A percentile compares a stretch with the other conserved stretches of the same genome.
phyloP scores from a whole-genome alignment of 2,888 invertebrate genomes.

The Calephelis perditalis region DNA sequence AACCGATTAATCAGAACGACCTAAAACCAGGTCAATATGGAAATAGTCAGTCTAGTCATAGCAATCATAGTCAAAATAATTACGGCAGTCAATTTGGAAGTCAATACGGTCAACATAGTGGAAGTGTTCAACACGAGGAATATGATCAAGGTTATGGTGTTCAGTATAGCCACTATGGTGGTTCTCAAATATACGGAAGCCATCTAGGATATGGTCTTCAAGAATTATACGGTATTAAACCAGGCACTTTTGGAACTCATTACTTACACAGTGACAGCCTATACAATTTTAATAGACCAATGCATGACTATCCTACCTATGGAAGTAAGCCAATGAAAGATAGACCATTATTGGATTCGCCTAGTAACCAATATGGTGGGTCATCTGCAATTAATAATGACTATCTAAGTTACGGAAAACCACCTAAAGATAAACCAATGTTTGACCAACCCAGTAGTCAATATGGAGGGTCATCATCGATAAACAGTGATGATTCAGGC shows the following conservation, averaged over 20 bases:
- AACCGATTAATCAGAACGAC: constrained; percentile 8
- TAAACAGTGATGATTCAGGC: constrained; percentile 1
- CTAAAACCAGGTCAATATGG: constrained; percentile 17
- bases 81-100: constrained; percentile 18
- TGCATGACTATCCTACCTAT: constrained; percentile 20
- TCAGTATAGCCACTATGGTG: constrained; percentile 19
- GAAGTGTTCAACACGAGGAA: constrained; percentile 6
- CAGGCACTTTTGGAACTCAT: constrained; percentile 26
- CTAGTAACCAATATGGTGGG: constrained; percentile 22
- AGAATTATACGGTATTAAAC: constrained; percentile 32
- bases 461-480: neutral
- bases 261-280: neutral
- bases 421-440: constrained; percentile 8
- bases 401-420: neutral
- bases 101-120: neutral
- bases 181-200: constrained; percentile 25
- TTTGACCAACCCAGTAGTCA: neutral
- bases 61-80: constrained; percentile 20
- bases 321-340: constrained; percentile 20
- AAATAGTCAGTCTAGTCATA: constrained; percentile 5
- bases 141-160: constrained; percentile 6
- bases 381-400: constrained; percentile 6
- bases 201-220: constrained; percentile 33
- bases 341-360: neutral
- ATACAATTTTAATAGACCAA: neutral